A percentile compares a stretch with the other conserved stretches of the same genome.
Evolutionary conservation across 2,888 invertebrate genomes (phyloP).

Genomic region (Pterostichus madidus): DNA sequence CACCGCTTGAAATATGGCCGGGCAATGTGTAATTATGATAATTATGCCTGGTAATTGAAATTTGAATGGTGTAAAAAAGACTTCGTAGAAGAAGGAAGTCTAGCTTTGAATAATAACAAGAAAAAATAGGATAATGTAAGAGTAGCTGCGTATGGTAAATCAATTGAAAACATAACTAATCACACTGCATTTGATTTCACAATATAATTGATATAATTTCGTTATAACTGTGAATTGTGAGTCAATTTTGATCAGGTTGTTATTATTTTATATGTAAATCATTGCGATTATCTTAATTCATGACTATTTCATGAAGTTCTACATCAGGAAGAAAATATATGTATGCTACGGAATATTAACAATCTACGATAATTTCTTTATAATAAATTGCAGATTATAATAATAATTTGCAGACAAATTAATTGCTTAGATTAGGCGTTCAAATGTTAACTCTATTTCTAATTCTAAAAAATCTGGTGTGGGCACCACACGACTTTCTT

Average conservation of each 20-base stretch:
- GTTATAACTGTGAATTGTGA: slow-evolving; percentile 33
- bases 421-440: too few species aligned
- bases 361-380: neutral
- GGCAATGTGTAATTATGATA: slow-evolving; percentile 38
- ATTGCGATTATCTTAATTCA: slow-evolving; percentile 44
- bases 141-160: slow-evolving; percentile 28
- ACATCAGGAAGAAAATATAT: slow-evolving; percentile 19
- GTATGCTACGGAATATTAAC: neutral
- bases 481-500: too few species aligned
- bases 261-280: slow-evolving; percentile 46
- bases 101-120: slow-evolving; percentile 24
- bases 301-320: neutral
- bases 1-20: slow-evolving; percentile 25
- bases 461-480: too few species aligned
- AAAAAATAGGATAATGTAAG: slow-evolving; percentile 13
- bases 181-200: slow-evolving; percentile 25
- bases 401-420: too few species aligned
- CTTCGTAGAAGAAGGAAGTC: slow-evolving; percentile 17
- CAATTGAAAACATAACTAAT: slow-evolving; percentile 41
- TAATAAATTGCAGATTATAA: too few species aligned
- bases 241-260: slow-evolving; percentile 29
- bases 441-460: too few species aligned
- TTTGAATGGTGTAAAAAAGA: slow-evolving; percentile 38
- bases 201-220: slow-evolving; percentile 47
- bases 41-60: slow-evolving; percentile 45